Conservation (phyloP, 2,888 invertebrate species). For the Helleia helle region DNA sequence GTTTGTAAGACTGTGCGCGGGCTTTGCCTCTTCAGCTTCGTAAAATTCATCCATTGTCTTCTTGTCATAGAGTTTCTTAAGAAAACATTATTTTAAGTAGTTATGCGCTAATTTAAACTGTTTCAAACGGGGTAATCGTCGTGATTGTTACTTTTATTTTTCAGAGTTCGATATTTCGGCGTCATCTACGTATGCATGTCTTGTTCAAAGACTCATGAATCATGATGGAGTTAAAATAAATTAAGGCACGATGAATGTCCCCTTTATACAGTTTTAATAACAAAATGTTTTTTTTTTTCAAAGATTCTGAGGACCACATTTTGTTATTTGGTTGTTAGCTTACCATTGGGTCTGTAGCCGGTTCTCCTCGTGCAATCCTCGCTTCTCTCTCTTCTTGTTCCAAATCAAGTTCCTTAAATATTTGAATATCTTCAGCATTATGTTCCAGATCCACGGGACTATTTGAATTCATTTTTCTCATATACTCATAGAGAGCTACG, state of each 20-base stretch:
- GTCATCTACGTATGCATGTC: no score
- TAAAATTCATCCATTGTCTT: slow-evolving; percentile 48
- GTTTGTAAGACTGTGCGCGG: slow-evolving; percentile 39
- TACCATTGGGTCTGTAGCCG: slow-evolving; percentile 60
- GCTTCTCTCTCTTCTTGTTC: slow-evolving; percentile 50
- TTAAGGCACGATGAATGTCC: no score
- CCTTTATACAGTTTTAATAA: no score
- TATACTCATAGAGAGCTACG: slow-evolving; percentile 40
- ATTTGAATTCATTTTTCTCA: slow-evolving; percentile 33
- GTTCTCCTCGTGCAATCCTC: slow-evolving; percentile 56
- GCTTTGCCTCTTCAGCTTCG: slow-evolving; percentile 33
- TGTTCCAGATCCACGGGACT: slow-evolving; percentile 43
- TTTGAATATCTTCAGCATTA: slow-evolving; percentile 54
- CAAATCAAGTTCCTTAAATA: slow-evolving; percentile 51
- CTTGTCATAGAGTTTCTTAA: slow-evolving; percentile 53
- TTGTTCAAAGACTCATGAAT: no score
- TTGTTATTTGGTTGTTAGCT: no score
- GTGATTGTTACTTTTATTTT: no score
- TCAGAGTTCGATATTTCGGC: no score
- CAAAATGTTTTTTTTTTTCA: no score
- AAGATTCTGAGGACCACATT: no score
- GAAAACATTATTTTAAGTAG: neutral
- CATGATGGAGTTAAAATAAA: no score
- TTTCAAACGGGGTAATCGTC: no score
- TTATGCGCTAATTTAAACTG: no score